Conservation (phyloP, 2,797 vertebrate genomes). For the Neosalanx taihuensis region DNA sequence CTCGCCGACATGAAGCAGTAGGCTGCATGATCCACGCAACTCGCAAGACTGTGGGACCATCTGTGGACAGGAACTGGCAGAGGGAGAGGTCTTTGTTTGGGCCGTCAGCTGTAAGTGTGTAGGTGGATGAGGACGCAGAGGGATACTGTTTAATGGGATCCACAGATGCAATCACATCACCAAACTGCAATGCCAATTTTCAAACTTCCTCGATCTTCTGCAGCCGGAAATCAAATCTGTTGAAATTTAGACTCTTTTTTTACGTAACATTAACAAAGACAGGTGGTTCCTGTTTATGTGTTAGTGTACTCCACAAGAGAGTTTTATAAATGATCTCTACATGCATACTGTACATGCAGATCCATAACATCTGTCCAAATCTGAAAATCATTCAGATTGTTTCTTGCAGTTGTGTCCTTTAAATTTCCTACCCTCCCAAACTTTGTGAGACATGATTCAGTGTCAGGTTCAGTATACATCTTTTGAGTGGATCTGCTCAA, state of each 20-base stretch:
- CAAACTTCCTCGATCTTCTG: background rate
- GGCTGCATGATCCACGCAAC: background rate
- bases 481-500: constrained; percentile 7
- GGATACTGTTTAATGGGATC: constrained; percentile 62
- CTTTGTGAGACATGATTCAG: constrained; percentile 40
- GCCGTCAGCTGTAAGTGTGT: constrained; percentile 69
- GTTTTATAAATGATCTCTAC: too few relatives aligned
- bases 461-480: constrained; percentile 49
- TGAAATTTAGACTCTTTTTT: background rate
- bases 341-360: too few relatives aligned
- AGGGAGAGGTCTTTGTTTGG: constrained; percentile 60
- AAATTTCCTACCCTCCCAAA: constrained; percentile 28
- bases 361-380: background rate
- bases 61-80: constrained; percentile 20
- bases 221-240: constrained; percentile 27
- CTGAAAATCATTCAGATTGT: constrained; percentile 7
- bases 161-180: constrained; percentile 40
- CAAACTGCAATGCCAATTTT: background rate
- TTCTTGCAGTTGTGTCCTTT: background rate
- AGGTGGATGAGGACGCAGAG: constrained; percentile 58
- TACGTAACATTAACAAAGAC: background rate
- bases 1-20: constrained; percentile 14
- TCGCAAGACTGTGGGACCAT: background rate
- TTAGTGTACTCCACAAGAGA: too few relatives aligned
- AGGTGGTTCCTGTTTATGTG: too few relatives aligned